Evolutionary conservation across 2,888 invertebrate genomes (phyloP), one percentile per base, ranked within the genome.

Genomic region (Aradus depressus): DNA sequence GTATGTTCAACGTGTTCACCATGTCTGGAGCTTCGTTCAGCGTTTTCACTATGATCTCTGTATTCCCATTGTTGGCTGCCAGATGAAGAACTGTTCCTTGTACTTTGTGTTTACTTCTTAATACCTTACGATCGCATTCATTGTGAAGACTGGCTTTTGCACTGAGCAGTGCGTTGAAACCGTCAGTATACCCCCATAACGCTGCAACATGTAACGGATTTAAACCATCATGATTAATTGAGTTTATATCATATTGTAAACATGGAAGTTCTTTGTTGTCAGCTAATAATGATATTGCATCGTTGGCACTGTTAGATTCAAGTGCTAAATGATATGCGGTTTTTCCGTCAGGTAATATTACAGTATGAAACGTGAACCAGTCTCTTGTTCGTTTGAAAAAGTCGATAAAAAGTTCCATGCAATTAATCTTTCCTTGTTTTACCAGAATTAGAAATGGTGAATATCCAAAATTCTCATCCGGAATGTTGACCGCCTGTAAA

Each of bases 191-290:
- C 48, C 77, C 76, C 56, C 72, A 70, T 8, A 67, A 66, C 3
- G 75, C 75, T 49, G 80, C 79, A 44, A 75, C 65, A 63, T 75
- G 73, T 58, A 74, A 63, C 3, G 73, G 72, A 3, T 71, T 73
- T 54, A 71, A 70, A 3, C 72, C 75, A 59, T 31, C n/a, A n/a
- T n/a, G n/a, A n/a, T n/a, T n/a, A n/a, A n/a, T n/a, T n/a, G n/a
- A n/a, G n/a, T n/a, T n/a, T n/a, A n/a, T n/a, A n/a, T n/a, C n/a
- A n/a, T n/a, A n/a, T n/a, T n/a, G n/a, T n/a, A n/a, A n/a, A n/a
- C n/a, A n/a, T n/a, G n/a, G n/a, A n/a, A n/a, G n/a, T n/a, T n/a
- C n/a, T n/a, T n/a, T n/a, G n/a, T n/a, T n/a, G n/a, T n/a, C n/a
- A n/a, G n/a, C n/a, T n/a, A n/a, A n/a, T n/a, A n/a, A n/a, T n/a